Evolutionary conservation across 2,797 vertebrate genomes (phyloP), one percentile per base, ranked within the genome.

Genomic region (Hafferia zeledoni): DNA sequence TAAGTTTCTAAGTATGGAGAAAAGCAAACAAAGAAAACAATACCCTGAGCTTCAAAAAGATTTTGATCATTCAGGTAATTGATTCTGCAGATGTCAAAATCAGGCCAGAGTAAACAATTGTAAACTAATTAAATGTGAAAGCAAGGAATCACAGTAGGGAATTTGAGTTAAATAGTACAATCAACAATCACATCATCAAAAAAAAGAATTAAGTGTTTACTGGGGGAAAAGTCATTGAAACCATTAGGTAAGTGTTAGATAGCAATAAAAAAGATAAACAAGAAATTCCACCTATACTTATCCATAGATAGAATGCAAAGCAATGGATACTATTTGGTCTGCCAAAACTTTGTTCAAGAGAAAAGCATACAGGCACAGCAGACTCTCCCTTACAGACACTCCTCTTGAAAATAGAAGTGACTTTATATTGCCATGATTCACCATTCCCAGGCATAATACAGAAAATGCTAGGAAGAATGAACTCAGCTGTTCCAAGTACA

Each of bases 51-150:
- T 98, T 98, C 97, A 93, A 79, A 97, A 94, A 92, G 94, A 87
- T 97, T 95, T 96, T 96, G 92, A 95, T 96, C 90, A 92, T 96
- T 97, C 92, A 87, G 25, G 87, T 96, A 94, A 96, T 94, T 70
- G 83, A 93, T 94, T 88, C 92, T 90, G 76, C 95, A 97, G 96
- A 96, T 96, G 96, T 96, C 88, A 96, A 97, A 97, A 97, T 96
- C 92, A 97, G 87, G 95, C 87, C 90, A 94, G 86, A 93, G 93
- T 88, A 97, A 97, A 97, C 94, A 98, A 95, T 87, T 95, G 94
- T 96, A 97, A 97, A 97, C 94, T 96, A 95, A 98, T 98, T 87
- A 89, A 96, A 84, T 20, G 71, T 85, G 93, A 95, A 91, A 93
- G 76, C 86, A 95, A 96, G 94, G 82, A 93, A 87, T 30, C n/a